Base-by-base conservation (phyloP, 2,113 vertebrate genomes). In the Mormyrus iriodes region DNA sequence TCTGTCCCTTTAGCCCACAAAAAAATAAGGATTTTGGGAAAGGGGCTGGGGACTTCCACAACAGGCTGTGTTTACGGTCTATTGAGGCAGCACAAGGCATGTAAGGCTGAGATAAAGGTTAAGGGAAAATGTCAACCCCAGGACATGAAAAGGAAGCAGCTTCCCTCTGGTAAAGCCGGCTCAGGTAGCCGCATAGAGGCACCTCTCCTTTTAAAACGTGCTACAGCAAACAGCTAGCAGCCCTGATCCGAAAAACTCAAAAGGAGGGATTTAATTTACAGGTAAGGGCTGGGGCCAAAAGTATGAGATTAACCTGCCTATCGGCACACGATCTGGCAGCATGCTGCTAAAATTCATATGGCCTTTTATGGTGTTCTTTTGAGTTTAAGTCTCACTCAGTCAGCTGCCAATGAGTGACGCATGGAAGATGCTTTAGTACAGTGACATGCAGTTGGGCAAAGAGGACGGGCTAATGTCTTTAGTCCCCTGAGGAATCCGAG, bases 41-140 rank as follows among this genome's bases (percentile, higher is more conserved):
- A n/a, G 55, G 44, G 35, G 3, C 86, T 13, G n/a, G 44, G n/a
- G n/a, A 5, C 42, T 6, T 85, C 24, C 10, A 84, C 61, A 44
- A 9, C 55, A 39, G 88, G 44, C 44, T 31, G 55, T 48, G 42
- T 86, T 31, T 61, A 86, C 53, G 35, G 24, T 49, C 82, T 89
- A 39, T 21, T 42, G 17, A 69, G 82, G 44, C 27, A 44, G 46
- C 3, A 31, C 49, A 61, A 24, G 53, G 53, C 46, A 55, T 58
- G 55, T n/a, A 24, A 12, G 53, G 27, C 82, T 46, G 35, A 48
- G 82, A 89, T 89, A 65, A 89, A 89, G 58, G 87, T 55, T 48
- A 48, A 69, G 83, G 42, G 88, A 86, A 89, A 85, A 89, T 89
- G 83, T 89, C 88, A 85, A 42, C 15, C 15, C 39, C 17, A 12